Evolutionary conservation across 2,888 invertebrate species (phyloP).

Genomic region (Morpho helenor): DNA sequence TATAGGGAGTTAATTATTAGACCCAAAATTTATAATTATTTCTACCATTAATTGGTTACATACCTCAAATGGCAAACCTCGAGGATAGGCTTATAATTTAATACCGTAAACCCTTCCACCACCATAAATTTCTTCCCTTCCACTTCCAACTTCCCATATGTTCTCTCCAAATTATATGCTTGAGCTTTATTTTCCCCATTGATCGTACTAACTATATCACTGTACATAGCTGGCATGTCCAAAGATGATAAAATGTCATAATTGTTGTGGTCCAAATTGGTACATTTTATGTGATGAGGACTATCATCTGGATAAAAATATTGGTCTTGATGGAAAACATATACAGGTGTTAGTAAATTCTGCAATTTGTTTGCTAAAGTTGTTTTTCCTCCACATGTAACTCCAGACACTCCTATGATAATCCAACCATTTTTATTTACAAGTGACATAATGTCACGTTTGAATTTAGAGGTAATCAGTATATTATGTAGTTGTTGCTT

Average conservation of each 20-base stretch:
- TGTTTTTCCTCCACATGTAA: constrained; percentile 92
- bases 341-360: constrained; percentile 58
- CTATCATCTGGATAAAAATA: constrained; percentile 85
- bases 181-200: constrained; percentile 35
- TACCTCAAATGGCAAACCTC: constrained; percentile 83
- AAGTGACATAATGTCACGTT: constrained; percentile 1
- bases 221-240: constrained; percentile 85
- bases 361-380: constrained; percentile 81
- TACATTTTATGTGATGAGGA: constrained; percentile 81
- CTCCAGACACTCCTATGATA: constrained; percentile 85
- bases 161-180: constrained; percentile 9
- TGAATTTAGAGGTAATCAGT: neutral
- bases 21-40: neutral
- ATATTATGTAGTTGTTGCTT: neutral
- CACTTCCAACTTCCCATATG: constrained; percentile 24
- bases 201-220: constrained; percentile 74
- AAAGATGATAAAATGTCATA: constrained; percentile 86
- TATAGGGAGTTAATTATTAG: no score
- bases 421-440: constrained; percentile 42
- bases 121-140: constrained; percentile 77
- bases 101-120: constrained; percentile 87
- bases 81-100: constrained; percentile 83
- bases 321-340: constrained; percentile 85
- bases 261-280: constrained; percentile 84
- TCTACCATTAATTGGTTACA: constrained; percentile 20